Evolutionary conservation across 2,113 vertebrate species (phyloP).

Genomic region (Nymphicus hollandicus): DNA sequence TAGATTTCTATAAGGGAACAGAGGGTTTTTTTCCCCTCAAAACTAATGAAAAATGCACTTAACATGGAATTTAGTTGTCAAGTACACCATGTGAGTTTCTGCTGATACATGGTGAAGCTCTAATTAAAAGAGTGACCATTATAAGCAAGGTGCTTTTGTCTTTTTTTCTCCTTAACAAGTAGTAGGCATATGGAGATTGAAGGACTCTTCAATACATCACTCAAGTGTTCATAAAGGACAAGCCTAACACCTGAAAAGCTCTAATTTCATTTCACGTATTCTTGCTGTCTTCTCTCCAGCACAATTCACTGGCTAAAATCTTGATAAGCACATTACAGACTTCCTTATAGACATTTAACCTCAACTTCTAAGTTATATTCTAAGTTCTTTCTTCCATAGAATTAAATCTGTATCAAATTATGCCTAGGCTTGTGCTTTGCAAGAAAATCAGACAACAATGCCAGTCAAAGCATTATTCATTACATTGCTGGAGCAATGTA

Average conservation of each 20-base stretch:
- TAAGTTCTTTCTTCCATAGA: background rate
- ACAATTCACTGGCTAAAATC: background rate
- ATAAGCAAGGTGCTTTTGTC: background rate
- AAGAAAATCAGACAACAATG: background rate
- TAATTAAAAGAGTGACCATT: background rate
- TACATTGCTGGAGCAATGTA: background rate
- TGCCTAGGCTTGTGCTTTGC: background rate
- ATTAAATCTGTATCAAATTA: background rate
- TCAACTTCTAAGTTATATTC: background rate
- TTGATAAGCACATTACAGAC: background rate
- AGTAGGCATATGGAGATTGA: background rate
- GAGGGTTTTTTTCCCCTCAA: background rate
- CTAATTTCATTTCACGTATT: background rate
- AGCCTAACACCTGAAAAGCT: background rate
- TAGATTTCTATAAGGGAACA: background rate
- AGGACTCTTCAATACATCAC: background rate
- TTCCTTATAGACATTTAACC: background rate
- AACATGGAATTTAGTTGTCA: background rate
- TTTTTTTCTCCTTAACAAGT: background rate
- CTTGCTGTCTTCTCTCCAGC: background rate
- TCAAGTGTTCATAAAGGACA: background rate
- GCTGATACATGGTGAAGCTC: background rate
- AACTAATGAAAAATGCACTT: background rate
- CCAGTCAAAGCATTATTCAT: background rate
- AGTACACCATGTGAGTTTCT: background rate